These are phyloP conservation scores for Bucco capensis DNA, from an alignment of 2,113 vertebrate species.

Conservation along the genomic window DNA sequence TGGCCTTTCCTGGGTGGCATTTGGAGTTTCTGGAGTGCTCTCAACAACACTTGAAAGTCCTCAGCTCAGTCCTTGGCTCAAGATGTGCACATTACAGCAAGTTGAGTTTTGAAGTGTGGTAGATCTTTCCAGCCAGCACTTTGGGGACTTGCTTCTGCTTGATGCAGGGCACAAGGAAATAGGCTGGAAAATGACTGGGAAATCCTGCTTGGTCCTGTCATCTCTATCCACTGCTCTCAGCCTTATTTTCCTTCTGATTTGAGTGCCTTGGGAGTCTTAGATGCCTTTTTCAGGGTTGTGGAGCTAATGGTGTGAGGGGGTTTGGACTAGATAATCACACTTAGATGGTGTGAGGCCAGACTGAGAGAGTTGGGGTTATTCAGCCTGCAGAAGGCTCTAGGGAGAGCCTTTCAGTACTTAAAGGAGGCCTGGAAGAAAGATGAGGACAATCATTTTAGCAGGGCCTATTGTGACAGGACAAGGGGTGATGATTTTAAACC, in stretches of 20 bases:
- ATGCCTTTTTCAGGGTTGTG: background rate
- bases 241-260: background rate
- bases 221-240: background rate
- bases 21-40: background rate
- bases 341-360: too few species aligned
- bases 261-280: background rate
- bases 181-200: background rate
- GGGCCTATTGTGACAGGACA: too few species aligned
- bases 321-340: too few species aligned
- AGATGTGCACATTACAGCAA: background rate
- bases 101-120: background rate
- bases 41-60: background rate
- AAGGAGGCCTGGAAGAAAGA: too few species aligned
- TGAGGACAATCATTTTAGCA: too few species aligned
- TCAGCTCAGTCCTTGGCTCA: background rate
- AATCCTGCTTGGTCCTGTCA: background rate
- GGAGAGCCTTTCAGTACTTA: too few species aligned
- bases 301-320: background rate
- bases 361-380: too few species aligned
- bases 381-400: too few species aligned
- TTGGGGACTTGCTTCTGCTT: background rate
- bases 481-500: too few species aligned
- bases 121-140: background rate
- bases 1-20: background rate
- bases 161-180: background rate